Evolutionary conservation across 1,140 invertebrate genomes (phyloP).

Genomic region (Chymomyza costata): DNA sequence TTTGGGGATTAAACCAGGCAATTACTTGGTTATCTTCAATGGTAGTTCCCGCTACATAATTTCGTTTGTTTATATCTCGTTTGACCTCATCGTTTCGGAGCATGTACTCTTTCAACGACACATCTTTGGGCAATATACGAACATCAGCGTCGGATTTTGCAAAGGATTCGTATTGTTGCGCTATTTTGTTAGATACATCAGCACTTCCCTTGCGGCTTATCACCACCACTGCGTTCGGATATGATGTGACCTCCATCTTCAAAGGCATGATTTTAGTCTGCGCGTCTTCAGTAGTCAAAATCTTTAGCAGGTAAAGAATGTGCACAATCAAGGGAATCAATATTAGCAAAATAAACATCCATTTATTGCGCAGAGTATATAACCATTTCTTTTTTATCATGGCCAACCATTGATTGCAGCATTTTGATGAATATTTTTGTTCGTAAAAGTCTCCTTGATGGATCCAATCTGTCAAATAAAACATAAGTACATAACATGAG

Average conservation of each 20-base stretch:
- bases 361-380: constrained; percentile 2
- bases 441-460: neutral
- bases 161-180: neutral
- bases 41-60: constrained; percentile 76
- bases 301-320: too few relatives aligned
- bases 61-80: constrained; percentile 2
- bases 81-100: too few relatives aligned
- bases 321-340: constrained; percentile 7
- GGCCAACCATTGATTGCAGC: constrained; percentile 24
- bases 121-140: too few relatives aligned
- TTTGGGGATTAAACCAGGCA: constrained; percentile 79
- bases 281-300: too few relatives aligned
- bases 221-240: neutral
- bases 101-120: too few relatives aligned
- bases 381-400: constrained; percentile 21
- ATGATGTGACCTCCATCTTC: neutral
- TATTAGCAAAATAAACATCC: neutral
- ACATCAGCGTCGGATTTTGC: neutral
- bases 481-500: too few relatives aligned
- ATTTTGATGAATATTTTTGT: neutral
- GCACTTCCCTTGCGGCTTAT: neutral
- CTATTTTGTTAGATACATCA: neutral
- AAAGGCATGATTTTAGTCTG: neutral
- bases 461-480: constrained; percentile 15
- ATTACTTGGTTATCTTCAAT: constrained; percentile 55